Percentiles rank a stretch among this genome's conserved stretches.
Evolutionary conservation across 2,113 vertebrate genomes (phyloP).

Genomic region (cat (Felis catus)): F.catus_Fca126_mat1.0 CM031423.1:66423001-66423500

Average conservation of each 20-base stretch:
- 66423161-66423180: background rate
- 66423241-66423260: too few relatives aligned
- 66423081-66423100: background rate
- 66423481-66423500: conserved; percentile 32
- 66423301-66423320: too few relatives aligned
- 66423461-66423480: background rate
- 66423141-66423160: background rate
- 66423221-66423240: too few relatives aligned
- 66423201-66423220: too few relatives aligned
- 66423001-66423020: conserved; percentile 62
- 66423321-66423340: background rate
- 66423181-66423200: too few relatives aligned
- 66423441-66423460: conserved; percentile 23
- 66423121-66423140: background rate
- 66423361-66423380: conserved; percentile 26
- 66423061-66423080: conserved; percentile 38
- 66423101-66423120: conserved; percentile 25
- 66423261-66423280: too few relatives aligned
- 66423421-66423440: conserved; percentile 46
- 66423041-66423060: background rate
- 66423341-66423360: conserved; percentile 41
- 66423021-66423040: background rate
- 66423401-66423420: background rate
- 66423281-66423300: too few relatives aligned
- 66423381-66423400: conserved; percentile 30